These are phyloP conservation scores for Balaeniceps rex DNA, from an alignment of 2,113 vertebrate genomes.

Conservation along the genomic window DNA sequence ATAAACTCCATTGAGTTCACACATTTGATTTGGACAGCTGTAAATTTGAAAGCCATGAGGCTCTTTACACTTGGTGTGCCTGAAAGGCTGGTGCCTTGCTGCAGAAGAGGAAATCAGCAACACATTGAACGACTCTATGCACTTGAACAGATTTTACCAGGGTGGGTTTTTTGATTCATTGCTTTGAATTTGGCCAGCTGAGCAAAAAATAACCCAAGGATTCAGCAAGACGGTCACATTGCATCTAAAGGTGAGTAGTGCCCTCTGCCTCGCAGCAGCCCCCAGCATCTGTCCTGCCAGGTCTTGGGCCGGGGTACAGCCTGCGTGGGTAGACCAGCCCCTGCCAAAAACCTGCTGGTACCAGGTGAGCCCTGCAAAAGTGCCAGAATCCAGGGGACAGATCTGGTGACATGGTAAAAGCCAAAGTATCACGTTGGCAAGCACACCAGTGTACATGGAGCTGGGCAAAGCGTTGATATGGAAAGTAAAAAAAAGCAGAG, in stretches of 20 bases:
- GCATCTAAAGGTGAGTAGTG: background rate
- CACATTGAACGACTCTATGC: accelerated
- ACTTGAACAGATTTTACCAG: background rate
- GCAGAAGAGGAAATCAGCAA: background rate
- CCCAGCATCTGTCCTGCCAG: background rate
- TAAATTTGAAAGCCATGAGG: background rate
- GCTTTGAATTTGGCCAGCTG: background rate
- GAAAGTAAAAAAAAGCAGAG: background rate
- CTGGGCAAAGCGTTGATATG: background rate
- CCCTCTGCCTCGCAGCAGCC: background rate
- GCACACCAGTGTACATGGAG: background rate
- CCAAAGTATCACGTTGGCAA: background rate
- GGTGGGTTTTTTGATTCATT: background rate
- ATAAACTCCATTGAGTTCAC: constrained; percentile 1
- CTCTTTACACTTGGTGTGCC: background rate
- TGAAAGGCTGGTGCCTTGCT: background rate
- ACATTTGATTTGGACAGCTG: constrained; percentile 6
- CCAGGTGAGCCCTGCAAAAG: background rate
- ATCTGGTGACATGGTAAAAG: background rate
- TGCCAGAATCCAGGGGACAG: background rate
- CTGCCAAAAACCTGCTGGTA: background rate
- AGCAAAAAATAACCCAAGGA: background rate
- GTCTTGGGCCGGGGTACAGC: background rate
- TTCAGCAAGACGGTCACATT: accelerated
- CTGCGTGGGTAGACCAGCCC: background rate